phyloP scores from a whole-genome alignment of 2,113 vertebrate species.

The Delphinus delphis region DNA sequence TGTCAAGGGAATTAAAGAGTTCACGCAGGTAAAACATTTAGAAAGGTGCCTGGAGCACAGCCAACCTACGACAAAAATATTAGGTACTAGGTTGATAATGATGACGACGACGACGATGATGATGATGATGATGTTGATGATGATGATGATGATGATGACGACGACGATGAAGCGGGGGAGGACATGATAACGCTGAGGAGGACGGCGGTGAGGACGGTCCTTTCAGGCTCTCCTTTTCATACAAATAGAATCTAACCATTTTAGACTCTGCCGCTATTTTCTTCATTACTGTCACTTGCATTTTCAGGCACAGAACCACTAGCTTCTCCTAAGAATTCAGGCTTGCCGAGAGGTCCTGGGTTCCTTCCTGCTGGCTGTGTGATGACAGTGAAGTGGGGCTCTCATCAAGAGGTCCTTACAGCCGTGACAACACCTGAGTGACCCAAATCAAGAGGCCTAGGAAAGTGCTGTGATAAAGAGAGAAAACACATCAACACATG shows the following conservation, averaged over 20 bases:
- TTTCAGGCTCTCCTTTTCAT: not conserved
- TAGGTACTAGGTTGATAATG: not conserved
- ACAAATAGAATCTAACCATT: not conserved
- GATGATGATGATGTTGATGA: not conserved
- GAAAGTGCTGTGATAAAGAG: conserved; percentile 24
- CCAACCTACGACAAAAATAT: not conserved
- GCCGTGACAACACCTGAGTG: conserved; percentile 82
- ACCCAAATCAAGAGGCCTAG: conserved; percentile 69
- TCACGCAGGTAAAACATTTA: not conserved
- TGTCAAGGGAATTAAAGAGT: not conserved
- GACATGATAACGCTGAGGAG: too few relatives aligned
- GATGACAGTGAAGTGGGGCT: conserved; percentile 53
- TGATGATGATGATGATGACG: not conserved
- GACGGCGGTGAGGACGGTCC: too few relatives aligned
- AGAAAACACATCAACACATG: not conserved
- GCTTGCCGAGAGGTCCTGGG: conserved; percentile 9
- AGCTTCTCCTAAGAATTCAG: not conserved
- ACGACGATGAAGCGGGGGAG: not conserved
- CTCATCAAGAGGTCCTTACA: conserved; percentile 70
- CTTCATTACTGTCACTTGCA: not conserved
- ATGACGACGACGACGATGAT: not conserved
- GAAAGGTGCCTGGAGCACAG: not conserved
- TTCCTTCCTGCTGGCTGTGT: fast-evolving
- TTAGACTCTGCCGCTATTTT: not conserved
- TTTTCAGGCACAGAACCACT: not conserved